Base-by-base conservation (phyloP, 2,113 vertebrate species). In the Bothrops jararaca region DNA sequence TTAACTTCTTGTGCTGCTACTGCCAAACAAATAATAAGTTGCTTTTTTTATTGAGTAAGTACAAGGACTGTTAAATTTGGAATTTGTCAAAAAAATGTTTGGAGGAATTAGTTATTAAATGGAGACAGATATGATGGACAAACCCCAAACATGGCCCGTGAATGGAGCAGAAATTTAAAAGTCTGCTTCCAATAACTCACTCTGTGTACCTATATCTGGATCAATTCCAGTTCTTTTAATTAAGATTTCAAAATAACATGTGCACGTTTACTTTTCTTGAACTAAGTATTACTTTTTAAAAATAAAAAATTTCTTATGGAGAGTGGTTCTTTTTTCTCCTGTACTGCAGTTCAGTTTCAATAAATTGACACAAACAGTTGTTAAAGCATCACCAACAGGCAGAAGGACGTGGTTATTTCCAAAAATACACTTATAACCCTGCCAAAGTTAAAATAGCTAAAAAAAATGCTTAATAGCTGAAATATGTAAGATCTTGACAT, bases 221-320 rank as follows among this genome's bases (percentile, higher is more conserved):
- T 60, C 88, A 56, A 89, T 60, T 52, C 10, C 26, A 56, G 45
- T 91, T 48, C 26, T 64, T 64, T 53, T 29, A 64, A 87, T 87
- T 22, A 86, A 52, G 90, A 50, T 2, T 60, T 53, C 52, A 0
- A 56, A 5, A 12, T 3, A 53, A 1, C 60, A 86, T 4, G n/a
- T 15, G 52, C 89, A 92, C 48, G 3, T n/a, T 0, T 23, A 18
- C 3, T 0, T 0, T 12, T 52, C 60, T 29, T 12, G 12, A 0
- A 0, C 0, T 4, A 9, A 39, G 26, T 12, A 50, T 52, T 26
- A 85, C 2, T 15, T 26, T n/a, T 48, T 0, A 2, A 48, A 69
- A 1, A 7, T 64, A 57, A 24, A 4, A 57, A 0, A 6, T 1
- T 50, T 50, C 22, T 85, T 85, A 7, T 91, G 4, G 5, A 56